Evolutionary conservation across 2,888 invertebrate species (phyloP), one percentile per base, ranked within the genome.

Genomic region (Eucera pruinosa): DNA sequence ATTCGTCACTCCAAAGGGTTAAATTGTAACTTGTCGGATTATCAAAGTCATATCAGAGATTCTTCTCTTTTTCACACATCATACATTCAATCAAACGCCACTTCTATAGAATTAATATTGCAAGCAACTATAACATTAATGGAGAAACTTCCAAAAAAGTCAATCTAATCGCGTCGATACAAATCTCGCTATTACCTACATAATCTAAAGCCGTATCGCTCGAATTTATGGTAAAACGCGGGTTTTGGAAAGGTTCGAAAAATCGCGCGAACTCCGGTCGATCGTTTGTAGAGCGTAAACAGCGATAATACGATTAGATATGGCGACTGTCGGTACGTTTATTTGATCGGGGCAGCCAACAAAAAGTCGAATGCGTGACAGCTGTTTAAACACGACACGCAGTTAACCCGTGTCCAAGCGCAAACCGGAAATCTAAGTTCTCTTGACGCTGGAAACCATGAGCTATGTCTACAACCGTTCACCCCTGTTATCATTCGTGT

Each of bases 311-410:
- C 69, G 80, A 55, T 67, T 72, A 75, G 68, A 72, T 71, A 82
- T 25, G 36, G 45, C 36, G 30, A 41, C 54, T 36, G 25, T 45
- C 43, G 57, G 66, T 20, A 47, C 52, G 61, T 73, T 70, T 72
- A 55, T 64, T 75, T 61, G 52, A 79, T 69, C 68, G 61, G 68
- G 23, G 23, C 54, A 55, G 43, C 39, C 39, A 75, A 82, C 43
- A 69, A 79, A 82, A 82, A 82, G 65, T 79, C 67, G 41, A 50
- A 72, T 39, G 33, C 54, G 64, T 33, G 61, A 55, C 79, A 82
- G 75, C 80, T 82, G 79, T 82, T 82, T 79, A 82, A 82, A 79
- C 80, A 79, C 43, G 62, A 27, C 66, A 48, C 65, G 68, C 18
- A 54, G 55, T 39, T 66, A 61, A 57, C 55, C 55, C 65, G 55